Evolutionary conservation across 2,797 vertebrate genomes (phyloP).

Genomic region (Peromyscus melanophrys): DNA sequence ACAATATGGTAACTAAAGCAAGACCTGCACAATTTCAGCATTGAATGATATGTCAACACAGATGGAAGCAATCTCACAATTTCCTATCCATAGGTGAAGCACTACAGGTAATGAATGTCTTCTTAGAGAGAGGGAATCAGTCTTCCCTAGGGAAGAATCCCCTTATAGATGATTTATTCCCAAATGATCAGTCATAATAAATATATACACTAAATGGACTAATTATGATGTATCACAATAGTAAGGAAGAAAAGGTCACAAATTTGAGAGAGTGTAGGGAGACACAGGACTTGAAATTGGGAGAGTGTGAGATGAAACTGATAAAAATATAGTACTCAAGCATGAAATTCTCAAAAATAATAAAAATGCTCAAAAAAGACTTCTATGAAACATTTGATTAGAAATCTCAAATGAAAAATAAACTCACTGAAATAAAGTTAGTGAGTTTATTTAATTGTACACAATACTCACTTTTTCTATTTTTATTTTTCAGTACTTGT

Average conservation of each 20-base stretch:
- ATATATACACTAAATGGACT: too few species aligned
- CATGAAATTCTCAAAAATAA: not conserved
- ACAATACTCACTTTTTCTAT: not conserved
- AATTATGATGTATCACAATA: not conserved
- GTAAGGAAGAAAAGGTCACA: not conserved
- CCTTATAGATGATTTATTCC: not conserved
- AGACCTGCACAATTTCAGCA: not conserved
- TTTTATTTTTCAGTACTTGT: not conserved
- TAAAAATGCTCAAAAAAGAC: not conserved
- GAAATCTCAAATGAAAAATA: slow-evolving; percentile 27
- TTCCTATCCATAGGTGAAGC: not conserved
- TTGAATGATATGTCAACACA: not conserved
- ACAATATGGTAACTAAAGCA: not conserved
- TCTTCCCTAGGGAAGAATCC: not conserved
- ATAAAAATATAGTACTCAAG: not conserved
- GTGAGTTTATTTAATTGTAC: slow-evolving; percentile 18
- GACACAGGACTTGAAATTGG: not conserved
- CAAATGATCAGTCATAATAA: not conserved
- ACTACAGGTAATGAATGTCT: not conserved
- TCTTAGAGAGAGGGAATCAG: not conserved
- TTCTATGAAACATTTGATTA: not conserved
- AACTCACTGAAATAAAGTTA: slow-evolving; percentile 37
- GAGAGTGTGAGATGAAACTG: not conserved
- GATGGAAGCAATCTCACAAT: not conserved
- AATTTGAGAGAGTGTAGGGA: not conserved